These are phyloP conservation scores for Steinernema khuongi DNA, from an alignment of 1,140 invertebrate species.

Conservation along the genomic window DNA sequence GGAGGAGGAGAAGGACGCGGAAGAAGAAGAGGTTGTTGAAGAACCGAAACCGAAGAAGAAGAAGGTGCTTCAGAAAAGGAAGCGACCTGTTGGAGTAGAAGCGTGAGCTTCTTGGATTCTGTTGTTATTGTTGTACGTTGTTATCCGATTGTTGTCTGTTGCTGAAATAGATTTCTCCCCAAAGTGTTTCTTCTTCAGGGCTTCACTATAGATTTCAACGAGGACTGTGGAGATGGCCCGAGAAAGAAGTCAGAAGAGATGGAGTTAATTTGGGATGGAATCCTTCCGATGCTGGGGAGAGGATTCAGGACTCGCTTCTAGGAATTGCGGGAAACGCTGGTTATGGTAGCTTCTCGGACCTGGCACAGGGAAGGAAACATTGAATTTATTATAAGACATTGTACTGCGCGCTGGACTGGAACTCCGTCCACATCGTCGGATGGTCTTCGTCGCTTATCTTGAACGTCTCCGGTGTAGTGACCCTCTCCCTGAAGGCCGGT, in stretches of 20 bases:
- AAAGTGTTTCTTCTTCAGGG: no score
- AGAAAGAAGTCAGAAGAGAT: no score
- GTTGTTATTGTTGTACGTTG: not conserved
- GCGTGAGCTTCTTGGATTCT: not conserved
- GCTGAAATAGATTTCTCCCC: no score
- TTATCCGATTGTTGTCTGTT: not conserved
- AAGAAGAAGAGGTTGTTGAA: not conserved
- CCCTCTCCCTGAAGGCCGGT: not conserved
- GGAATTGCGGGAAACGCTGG: no score
- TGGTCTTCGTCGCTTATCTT: not conserved
- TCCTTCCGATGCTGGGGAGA: no score
- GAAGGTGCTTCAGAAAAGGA: not conserved
- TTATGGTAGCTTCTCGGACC: not conserved
- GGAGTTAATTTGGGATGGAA: no score
- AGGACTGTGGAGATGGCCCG: no score
- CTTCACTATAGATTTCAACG: no score
- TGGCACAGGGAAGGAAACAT: not conserved
- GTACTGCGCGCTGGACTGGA: not conserved
- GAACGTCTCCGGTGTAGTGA: not conserved
- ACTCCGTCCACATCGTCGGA: not conserved
- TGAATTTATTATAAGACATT: not conserved
- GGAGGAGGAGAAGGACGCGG: slow-evolving; percentile 1
- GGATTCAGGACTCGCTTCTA: not conserved
- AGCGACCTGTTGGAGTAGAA: not conserved
- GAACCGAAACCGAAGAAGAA: not conserved